Evolutionary conservation across 2,797 vertebrate species (phyloP).

Genomic region (Botia kubotai): DNA sequence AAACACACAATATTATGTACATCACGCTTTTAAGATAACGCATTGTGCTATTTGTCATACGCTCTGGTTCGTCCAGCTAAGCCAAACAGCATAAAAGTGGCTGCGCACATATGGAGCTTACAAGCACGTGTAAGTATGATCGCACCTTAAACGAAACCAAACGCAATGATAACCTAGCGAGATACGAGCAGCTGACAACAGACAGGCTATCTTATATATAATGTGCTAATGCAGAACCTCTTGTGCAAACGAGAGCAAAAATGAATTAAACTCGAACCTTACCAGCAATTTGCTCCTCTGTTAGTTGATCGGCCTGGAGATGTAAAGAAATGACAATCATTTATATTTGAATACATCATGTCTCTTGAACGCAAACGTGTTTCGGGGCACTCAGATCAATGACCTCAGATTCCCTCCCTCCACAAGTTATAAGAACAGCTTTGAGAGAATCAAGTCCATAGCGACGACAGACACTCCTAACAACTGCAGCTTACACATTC

Average conservation of each 20-base stretch:
- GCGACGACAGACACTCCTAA: constrained; percentile 28
- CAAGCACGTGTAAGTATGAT: constrained; percentile 30
- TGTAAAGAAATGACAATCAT: constrained; percentile 27
- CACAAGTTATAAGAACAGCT: constrained; percentile 17
- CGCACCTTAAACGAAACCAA: constrained; percentile 61
- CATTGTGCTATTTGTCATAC: background rate
- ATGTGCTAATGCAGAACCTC: background rate
- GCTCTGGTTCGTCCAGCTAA: background rate
- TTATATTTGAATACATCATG: background rate
- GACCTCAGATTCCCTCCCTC: constrained; percentile 24
- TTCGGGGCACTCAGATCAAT: background rate
- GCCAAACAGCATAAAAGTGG: background rate
- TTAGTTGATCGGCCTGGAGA: constrained; percentile 89
- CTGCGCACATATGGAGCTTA: constrained; percentile 23
- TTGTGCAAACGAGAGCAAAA: background rate
- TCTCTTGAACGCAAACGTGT: background rate
- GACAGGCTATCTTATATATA: constrained; percentile 22
- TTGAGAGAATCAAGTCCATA: constrained; percentile 27
- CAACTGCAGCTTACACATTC: constrained; percentile 16
- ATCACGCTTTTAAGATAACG: background rate
- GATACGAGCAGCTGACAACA: constrained; percentile 24
- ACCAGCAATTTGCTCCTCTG: constrained; percentile 93
- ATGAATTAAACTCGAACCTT: constrained; percentile 20
- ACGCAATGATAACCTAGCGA: constrained; percentile 20
- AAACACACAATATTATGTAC: background rate